A percentile compares a stretch with the other conserved stretches of the same genome.
phyloP scores from a whole-genome alignment of 2,888 invertebrate species.

The Thalpophila matura region DNA sequence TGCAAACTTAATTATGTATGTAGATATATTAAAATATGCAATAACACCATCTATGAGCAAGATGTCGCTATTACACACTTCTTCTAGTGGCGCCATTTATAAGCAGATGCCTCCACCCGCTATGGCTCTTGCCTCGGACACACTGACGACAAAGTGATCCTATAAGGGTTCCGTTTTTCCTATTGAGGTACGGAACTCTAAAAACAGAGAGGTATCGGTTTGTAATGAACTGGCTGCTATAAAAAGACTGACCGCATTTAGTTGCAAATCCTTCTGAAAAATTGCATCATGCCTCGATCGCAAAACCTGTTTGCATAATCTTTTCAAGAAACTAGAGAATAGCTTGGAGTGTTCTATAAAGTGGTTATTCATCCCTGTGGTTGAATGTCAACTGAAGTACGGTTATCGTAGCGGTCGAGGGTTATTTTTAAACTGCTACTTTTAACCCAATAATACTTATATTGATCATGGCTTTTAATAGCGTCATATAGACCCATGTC shows the following conservation, averaged over 20 bases:
- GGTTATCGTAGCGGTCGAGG: background rate
- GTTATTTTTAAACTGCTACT: slow-evolving; percentile 9
- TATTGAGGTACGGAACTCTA: no score
- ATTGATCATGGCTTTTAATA: background rate
- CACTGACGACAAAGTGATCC: no score
- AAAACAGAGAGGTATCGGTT: background rate
- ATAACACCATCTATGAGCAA: no score
- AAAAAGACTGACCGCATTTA: background rate
- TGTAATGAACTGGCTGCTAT: background rate
- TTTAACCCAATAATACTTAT: background rate
- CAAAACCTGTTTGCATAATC: background rate
- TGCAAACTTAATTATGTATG: no score
- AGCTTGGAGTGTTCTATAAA: background rate
- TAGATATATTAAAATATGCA: no score
- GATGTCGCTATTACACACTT: no score
- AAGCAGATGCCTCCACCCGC: no score
- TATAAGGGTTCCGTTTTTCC: no score
- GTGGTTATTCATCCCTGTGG: slow-evolving; percentile 9
- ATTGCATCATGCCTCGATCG: background rate
- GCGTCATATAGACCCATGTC: no score
- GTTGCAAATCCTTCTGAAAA: background rate
- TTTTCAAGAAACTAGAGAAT: background rate
- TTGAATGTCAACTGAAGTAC: slow-evolving; percentile 25
- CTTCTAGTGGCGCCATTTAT: no score
- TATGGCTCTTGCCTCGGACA: no score